These are phyloP conservation scores for Nomia melanderi DNA, from an alignment of 1,140 invertebrate genomes.

Conservation along the genomic window DNA sequence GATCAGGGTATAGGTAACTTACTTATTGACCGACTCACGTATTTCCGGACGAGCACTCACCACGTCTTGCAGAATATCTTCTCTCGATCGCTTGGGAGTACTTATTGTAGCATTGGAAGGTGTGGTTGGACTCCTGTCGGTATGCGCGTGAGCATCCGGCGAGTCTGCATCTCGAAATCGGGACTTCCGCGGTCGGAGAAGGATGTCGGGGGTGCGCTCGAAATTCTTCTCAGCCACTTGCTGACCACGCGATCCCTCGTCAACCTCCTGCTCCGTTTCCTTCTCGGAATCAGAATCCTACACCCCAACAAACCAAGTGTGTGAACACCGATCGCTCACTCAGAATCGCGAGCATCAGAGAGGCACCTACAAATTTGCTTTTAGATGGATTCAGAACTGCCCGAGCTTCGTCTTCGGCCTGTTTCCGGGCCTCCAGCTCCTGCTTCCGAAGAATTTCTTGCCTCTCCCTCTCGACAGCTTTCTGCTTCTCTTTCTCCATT, in stretches of 20 bases:
- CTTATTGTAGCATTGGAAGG: constrained; percentile 42
- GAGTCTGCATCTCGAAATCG: constrained; percentile 78
- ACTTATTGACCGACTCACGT: no score
- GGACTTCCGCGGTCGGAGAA: constrained; percentile 75
- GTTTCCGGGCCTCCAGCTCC: constrained; percentile 83
- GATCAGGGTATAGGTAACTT: no score
- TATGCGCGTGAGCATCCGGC: constrained; percentile 64
- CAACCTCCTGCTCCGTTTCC: constrained; percentile 79
- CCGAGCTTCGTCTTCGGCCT: constrained; percentile 84
- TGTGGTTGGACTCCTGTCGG: constrained; percentile 68
- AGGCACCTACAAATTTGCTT: constrained; percentile 91
- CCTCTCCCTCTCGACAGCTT: constrained; percentile 90
- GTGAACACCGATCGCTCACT: background rate
- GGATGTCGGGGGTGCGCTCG: constrained; percentile 75
- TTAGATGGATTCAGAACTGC: constrained; percentile 84
- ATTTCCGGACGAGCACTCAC: constrained; percentile 63
- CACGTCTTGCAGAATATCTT: constrained; percentile 81
- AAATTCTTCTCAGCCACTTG: constrained; percentile 66
- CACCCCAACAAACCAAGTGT: background rate
- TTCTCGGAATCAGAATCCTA: constrained; percentile 83
- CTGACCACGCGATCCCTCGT: constrained; percentile 62
- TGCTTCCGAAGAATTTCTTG: constrained; percentile 85
- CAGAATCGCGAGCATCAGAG: background rate
- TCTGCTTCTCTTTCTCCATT: constrained; percentile 97
- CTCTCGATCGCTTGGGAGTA: constrained; percentile 73